Base-by-base conservation (phyloP, 2,888 invertebrate species). In the Branchellion lobata region DNA sequence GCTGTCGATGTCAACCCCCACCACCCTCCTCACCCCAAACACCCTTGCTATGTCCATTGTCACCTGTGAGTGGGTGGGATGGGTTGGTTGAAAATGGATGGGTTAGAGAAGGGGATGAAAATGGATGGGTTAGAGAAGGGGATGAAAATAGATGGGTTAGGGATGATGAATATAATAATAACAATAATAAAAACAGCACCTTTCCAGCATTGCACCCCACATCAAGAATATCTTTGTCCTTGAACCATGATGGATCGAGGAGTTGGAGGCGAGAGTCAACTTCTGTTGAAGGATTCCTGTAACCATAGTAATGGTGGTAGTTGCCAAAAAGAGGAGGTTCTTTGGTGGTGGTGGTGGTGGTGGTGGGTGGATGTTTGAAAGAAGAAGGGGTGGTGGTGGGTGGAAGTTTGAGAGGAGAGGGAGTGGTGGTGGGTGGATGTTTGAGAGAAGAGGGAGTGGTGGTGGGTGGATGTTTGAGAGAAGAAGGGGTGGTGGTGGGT, bases 141-240 rank as follows among this genome's bases (percentile, higher is more conserved):
- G n/a, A n/a, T n/a, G n/a, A n/a, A n/a, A n/a, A n/a, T n/a, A n/a
- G n/a, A n/a, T n/a, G n/a, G n/a, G n/a, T n/a, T n/a, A n/a, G n/a
- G n/a, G n/a, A n/a, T n/a, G n/a, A n/a, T n/a, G n/a, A n/a, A n/a
- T n/a, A 47, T 14, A 47, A 47, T 47, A 14, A 14, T 47, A 14
- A 18, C 8, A 18, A 47, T 14, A 14, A 14, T 47, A 47, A 47
- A 47, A 47, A 47, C 47, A 24, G 61, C 21, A 57, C 61, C 61
- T 57, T 57, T 0, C 99, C 99, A 81, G 95, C 93, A 88, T 99
- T 99, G 88, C 99, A 99, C n/a, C 99, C 99, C 85, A 99, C 93
- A 86, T 99, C 99, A 82, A 99, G 89, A 71, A 98, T 92, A 88
- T 95, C 94, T 88, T 94, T 96, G 0, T 92, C 92, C 82, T 92